Percentiles rank a stretch among this genome's conserved stretches.
Evolutionary conservation across 2,888 invertebrate genomes (phyloP).

Genomic region (Melieria crassipennis): DNA sequence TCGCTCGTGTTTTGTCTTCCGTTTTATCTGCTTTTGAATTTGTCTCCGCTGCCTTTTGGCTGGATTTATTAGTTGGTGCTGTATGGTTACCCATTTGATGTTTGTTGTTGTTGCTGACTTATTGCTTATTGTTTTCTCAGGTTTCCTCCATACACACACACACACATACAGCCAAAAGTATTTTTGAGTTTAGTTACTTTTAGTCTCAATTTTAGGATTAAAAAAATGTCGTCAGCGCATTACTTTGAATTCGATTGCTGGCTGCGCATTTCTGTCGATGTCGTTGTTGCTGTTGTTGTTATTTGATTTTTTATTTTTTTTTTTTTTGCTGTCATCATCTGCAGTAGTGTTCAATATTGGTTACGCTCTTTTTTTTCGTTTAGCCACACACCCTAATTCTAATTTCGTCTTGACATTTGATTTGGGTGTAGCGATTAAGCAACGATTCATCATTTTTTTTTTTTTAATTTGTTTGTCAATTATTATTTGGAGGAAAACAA

Average conservation of each 20-base stretch:
- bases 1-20: too few species aligned
- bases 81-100: neutral
- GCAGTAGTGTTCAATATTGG: neutral
- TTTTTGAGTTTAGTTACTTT: slow-evolving; percentile 2
- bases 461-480: neutral
- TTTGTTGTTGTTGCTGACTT: slow-evolving; percentile 24
- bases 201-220: slow-evolving; percentile 39
- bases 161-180: slow-evolving; percentile 5
- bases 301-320: neutral
- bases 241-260: slow-evolving; percentile 26
- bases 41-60: too few species aligned
- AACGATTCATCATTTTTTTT: slow-evolving; percentile 30
- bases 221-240: slow-evolving; percentile 35
- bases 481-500: too few species aligned
- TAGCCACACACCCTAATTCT: slow-evolving; percentile 36
- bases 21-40: too few species aligned
- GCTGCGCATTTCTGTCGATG: slow-evolving; percentile 19
- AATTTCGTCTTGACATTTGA: slow-evolving; percentile 35
- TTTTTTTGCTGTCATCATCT: neutral
- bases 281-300: slow-evolving; percentile 2
- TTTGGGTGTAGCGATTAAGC: slow-evolving; percentile 32
- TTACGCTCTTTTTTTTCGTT: neutral
- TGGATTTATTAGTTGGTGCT: slow-evolving; percentile 5
- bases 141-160: neutral
- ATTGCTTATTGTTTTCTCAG: slow-evolving; percentile 15